Evolutionary conservation across 2,797 vertebrate species (phyloP), one percentile per base, ranked within the genome.

Genomic region (Myotis pilosus): DNA sequence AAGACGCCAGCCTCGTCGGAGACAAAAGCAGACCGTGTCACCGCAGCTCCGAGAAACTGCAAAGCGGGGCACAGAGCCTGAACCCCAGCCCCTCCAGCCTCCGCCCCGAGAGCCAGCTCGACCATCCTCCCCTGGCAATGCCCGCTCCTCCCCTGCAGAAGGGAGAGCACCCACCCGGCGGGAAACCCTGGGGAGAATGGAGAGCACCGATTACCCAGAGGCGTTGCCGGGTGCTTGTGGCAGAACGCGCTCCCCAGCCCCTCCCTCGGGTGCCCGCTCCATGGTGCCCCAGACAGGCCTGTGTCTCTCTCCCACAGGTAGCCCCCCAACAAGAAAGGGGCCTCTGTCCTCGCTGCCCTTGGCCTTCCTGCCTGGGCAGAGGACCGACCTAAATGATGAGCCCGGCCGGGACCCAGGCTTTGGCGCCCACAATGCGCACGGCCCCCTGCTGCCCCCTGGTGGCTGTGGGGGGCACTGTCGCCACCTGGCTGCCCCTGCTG

Each of bases 371-470:
- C 13, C 41, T 85, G 91, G 74, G 41, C 53, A n/a, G 69, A 64
- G 85, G 71, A 82, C 81, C 66, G 11, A 36, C 68, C 47, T 2
- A 6, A 53, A 44, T 1, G n/a, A 41, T 28, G 11, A 83, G 11
- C 20, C 30, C 8, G 68, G 51, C 11, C 13, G 23, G 57, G 55
- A 10, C 33, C 0, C 30, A 23, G 3, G 44, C 74, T 13, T 0
- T 1, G 38, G 41, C 38, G 66, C 38, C 22, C 12, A 0, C 17
- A 1, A 0, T 0, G 51, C 75, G 2, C 69, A 8, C 25, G 51
- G 38, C 78, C 78, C 10, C 69, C 92, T 97, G 96, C 95, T 36
- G 95, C 97, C 97, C 97, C 95, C 98, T 98, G 96, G 97, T 92
- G 98, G 96, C 87, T 2, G 0, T 6, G 1, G 15, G 10, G 22